Evolutionary conservation across 2,113 vertebrate species (phyloP), one percentile per base, ranked within the genome.

Genomic region (Tachysurus vachellii): DNA sequence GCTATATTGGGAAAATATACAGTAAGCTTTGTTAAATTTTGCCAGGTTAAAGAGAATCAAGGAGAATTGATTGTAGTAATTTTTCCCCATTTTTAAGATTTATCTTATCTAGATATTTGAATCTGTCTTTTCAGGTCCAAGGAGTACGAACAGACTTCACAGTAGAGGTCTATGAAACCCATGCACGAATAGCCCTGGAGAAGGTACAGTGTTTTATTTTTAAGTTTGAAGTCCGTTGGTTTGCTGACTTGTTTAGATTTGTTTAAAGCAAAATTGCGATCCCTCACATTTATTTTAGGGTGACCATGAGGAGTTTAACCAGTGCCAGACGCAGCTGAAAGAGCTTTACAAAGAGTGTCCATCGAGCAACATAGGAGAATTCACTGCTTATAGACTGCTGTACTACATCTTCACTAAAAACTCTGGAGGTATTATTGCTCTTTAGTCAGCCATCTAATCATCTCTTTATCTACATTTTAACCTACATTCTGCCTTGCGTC

Each of bases 361-460:
- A 13, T 95, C 96, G 0, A 96, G 96, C 81, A 98, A 98, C 9
- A 93, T 97, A 11, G 97, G 97, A 75, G 97, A 98, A 92, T 98
- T 98, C 86, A 97, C 97, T 0, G 96, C 97, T 14, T 98, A 98
- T 89, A 95, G 97, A 71, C 91, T 98, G 61, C 92, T 98, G 31
- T 98, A 98, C 92, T 98, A 97, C 90, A 98, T 98, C 86, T 98
- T 98, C 86, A 98, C 97, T 54, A 97, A 95, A 89, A 98, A 97
- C 91, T 97, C 96, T 9, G 97, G 97, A 92, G 97, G 97, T 97
- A 89, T 80, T 91, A 3, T 88, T 0, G 90, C 89, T 70, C 5
- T 77, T 16, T 80, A 56, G 23, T 54, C 14, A 9, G 9, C 70
- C 17, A 21, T 36, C 2, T 57, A 59, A 56, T 1, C 5, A 28